Conservation (phyloP, 2,888 invertebrate genomes). For the Phaedon cochleariae region DNA sequence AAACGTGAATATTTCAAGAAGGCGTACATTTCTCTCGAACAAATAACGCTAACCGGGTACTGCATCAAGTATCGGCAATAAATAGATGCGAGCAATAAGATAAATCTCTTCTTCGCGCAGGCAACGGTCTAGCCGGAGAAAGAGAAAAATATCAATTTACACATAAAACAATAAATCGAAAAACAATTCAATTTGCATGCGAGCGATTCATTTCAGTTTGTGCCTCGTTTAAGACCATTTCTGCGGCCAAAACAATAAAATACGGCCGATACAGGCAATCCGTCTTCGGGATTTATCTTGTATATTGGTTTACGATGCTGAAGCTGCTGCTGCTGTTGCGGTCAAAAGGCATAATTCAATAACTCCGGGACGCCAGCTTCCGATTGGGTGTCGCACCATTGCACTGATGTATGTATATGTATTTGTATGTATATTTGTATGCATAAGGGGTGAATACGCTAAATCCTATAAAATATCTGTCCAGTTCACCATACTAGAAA, state of each 20-base stretch:
- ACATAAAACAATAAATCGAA: constrained; percentile 53
- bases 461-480: no score
- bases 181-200: constrained; percentile 56
- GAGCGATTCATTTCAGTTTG: constrained; percentile 50
- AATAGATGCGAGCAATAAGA: constrained; percentile 37
- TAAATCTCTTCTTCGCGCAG: constrained; percentile 29
- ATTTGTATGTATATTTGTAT: no score
- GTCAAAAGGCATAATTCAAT: constrained; percentile 43
- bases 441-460: no score
- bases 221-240: constrained; percentile 51
- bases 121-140: constrained; percentile 1
- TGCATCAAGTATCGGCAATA: constrained; percentile 36
- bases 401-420: no score
- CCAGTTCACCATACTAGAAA: no score
- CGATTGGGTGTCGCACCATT: background rate
- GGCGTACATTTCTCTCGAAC: background rate
- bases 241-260: constrained; percentile 54
- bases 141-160: constrained; percentile 43
- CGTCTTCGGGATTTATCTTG: constrained; percentile 53
- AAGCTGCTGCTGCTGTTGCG: constrained; percentile 32
- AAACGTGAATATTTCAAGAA: background rate
- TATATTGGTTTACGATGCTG: constrained; percentile 54
- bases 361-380: constrained; percentile 5
- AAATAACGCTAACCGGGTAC: constrained; percentile 21
- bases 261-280: constrained; percentile 46